These are phyloP conservation scores for Channallabes apus DNA, from an alignment of 2,797 vertebrate species.

Conservation along the genomic window DNA sequence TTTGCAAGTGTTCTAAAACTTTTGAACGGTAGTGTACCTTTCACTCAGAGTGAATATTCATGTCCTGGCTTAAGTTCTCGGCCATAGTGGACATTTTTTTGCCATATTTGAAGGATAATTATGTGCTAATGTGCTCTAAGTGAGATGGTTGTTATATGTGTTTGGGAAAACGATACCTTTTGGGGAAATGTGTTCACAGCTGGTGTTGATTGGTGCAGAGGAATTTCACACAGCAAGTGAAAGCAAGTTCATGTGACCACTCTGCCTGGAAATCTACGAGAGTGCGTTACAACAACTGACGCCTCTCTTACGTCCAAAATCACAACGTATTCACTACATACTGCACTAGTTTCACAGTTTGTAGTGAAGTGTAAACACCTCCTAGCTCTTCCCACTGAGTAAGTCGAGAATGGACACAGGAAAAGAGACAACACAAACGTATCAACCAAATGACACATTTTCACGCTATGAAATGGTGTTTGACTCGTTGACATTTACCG, in stretches of 20 bases:
- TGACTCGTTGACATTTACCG: too few relatives aligned
- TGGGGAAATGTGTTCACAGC: conserved; percentile 41
- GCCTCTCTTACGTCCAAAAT: neutral
- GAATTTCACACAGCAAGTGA: conserved; percentile 46
- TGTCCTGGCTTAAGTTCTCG: neutral
- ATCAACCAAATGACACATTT: too few relatives aligned
- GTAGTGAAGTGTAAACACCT: neutral
- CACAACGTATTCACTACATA: neutral
- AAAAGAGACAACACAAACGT: neutral
- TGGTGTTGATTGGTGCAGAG: conserved; percentile 47
- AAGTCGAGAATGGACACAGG: neutral
- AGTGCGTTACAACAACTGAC: neutral
- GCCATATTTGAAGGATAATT: neutral
- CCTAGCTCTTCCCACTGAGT: neutral
- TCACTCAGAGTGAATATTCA: neutral
- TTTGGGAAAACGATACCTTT: conserved; percentile 27
- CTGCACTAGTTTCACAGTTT: neutral
- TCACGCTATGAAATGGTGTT: too few relatives aligned
- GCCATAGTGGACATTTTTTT: neutral
- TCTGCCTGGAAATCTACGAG: conserved; percentile 4
- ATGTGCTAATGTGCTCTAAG: conserved; percentile 9
- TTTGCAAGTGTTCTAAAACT: too few relatives aligned
- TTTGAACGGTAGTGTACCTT: too few relatives aligned
- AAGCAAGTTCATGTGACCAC: conserved; percentile 8
- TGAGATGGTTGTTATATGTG: conserved; percentile 13